Percentiles rank a stretch among this genome's conserved stretches.
phyloP scores from a whole-genome alignment of 2,797 vertebrate species.

The Picus viridis region DNA sequence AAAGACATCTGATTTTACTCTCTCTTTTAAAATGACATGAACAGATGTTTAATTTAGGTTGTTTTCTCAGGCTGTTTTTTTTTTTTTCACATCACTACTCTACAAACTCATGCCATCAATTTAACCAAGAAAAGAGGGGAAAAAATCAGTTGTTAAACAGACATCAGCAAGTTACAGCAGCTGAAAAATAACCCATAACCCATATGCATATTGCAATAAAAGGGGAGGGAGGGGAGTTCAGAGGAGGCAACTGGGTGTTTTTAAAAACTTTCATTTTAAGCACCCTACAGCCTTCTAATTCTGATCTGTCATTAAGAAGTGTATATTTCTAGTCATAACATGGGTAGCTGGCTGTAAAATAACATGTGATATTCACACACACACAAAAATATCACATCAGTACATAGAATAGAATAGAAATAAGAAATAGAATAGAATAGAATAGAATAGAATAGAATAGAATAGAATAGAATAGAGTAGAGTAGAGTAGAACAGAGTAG shows the following conservation, averaged over 20 bases:
- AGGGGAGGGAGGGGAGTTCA: not conserved
- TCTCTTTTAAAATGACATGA: not conserved
- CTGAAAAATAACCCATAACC: slow-evolving; percentile 62
- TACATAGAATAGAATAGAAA: not conserved
- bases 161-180: slow-evolving; percentile 57
- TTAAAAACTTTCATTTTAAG: slow-evolving; percentile 16
- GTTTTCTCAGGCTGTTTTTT: slow-evolving; percentile 48
- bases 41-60: slow-evolving; percentile 50
- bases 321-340: not conserved
- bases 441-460: too few relatives aligned
- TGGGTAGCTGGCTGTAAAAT: not conserved
- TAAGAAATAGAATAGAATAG: too few relatives aligned
- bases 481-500: too few relatives aligned
- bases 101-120: not conserved
- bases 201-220: not conserved
- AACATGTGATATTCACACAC: not conserved
- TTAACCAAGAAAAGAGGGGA: slow-evolving; percentile 20
- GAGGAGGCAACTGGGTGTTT: not conserved
- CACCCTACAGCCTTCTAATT: not conserved
- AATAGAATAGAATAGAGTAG: too few relatives aligned
- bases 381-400: not conserved
- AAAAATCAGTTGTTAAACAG: slow-evolving; percentile 54
- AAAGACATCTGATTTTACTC: slow-evolving; percentile 25
- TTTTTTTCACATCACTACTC: slow-evolving; percentile 50
- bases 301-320: not conserved